Evolutionary conservation across 2,113 vertebrate genomes (phyloP).

Genomic region (Caloenas nicobarica): DNA sequence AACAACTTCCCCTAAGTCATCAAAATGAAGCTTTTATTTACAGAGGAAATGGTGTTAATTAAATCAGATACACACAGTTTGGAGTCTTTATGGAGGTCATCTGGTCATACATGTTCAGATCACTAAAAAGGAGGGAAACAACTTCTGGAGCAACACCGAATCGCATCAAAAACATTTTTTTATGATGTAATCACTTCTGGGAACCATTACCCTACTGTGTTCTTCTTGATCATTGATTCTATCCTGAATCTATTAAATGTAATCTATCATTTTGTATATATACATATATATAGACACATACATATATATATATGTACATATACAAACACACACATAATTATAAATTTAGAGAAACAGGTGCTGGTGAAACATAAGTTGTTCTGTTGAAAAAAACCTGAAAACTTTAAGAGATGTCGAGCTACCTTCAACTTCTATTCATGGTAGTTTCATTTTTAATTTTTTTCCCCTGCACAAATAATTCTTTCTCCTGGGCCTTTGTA

Average conservation of each 20-base stretch:
- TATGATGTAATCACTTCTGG: conserved; percentile 20
- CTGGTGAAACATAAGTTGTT: conserved; percentile 42
- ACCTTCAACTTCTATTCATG: neutral
- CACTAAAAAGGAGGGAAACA: conserved; percentile 18
- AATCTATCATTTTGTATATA: neutral
- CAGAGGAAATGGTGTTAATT: neutral
- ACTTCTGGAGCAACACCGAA: conserved; percentile 16
- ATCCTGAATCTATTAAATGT: conserved; percentile 47
- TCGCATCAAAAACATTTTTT: conserved; percentile 9
- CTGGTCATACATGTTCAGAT: conserved; percentile 27
- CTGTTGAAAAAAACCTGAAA: conserved; percentile 48
- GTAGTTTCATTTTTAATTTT: neutral
- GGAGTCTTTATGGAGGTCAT: conserved; percentile 34
- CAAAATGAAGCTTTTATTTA: neutral
- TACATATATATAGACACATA: neutral
- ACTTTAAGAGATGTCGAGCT: conserved; percentile 13
- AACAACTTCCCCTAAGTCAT: neutral
- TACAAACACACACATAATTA: neutral
- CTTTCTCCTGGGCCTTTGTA: neutral
- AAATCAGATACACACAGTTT: conserved; percentile 32
- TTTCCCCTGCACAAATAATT: neutral
- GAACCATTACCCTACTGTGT: conserved; percentile 38
- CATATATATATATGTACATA: fast-evolving
- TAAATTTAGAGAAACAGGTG: conserved; percentile 50
- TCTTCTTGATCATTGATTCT: conserved; percentile 55